Conservation (phyloP, 2,888 invertebrate genomes). For the Hemithea aestivaria region DNA sequence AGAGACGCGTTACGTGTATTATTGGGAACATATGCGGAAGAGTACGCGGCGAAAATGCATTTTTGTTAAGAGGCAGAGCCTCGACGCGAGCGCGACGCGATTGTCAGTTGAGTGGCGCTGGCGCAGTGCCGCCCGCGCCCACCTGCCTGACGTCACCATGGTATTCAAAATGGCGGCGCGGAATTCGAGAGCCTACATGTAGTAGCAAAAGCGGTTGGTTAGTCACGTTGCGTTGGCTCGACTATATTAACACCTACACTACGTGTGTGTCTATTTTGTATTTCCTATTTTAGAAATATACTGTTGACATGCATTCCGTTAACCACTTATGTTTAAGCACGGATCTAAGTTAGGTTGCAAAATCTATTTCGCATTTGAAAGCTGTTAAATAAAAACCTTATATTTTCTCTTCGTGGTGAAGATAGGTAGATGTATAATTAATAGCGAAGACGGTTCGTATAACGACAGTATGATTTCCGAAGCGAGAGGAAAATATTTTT, state of each 20-base stretch:
- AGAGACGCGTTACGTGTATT: slow-evolving; percentile 54
- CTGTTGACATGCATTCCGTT: background rate
- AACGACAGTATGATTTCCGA: slow-evolving; percentile 9
- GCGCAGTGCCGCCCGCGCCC: slow-evolving; percentile 69
- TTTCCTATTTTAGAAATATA: background rate
- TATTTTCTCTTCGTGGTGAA: too few relatives aligned
- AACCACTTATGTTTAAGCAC: background rate
- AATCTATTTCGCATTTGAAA: too few relatives aligned
- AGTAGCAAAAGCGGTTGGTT: slow-evolving; percentile 39
- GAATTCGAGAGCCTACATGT: slow-evolving; percentile 74
- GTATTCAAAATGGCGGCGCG: slow-evolving; percentile 76
- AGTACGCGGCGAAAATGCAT: slow-evolving; percentile 67
- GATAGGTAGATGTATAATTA: too few relatives aligned
- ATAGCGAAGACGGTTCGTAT: slow-evolving; percentile 1
- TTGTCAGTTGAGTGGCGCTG: slow-evolving; percentile 61
- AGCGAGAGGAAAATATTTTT: slow-evolving; percentile 21
- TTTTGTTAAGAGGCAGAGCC: slow-evolving; percentile 67
- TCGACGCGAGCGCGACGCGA: slow-evolving; percentile 66
- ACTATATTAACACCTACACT: slow-evolving; percentile 26
- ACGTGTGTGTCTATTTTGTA: slow-evolving; percentile 9
- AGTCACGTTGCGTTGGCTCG: slow-evolving; percentile 27
- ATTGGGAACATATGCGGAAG: slow-evolving; percentile 57
- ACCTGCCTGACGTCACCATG: slow-evolving; percentile 70
- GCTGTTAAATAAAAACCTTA: too few relatives aligned
- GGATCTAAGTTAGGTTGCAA: too few relatives aligned